Evolutionary conservation across 1,140 invertebrate genomes (phyloP).

Genomic region (Trichoplusia ni): DNA sequence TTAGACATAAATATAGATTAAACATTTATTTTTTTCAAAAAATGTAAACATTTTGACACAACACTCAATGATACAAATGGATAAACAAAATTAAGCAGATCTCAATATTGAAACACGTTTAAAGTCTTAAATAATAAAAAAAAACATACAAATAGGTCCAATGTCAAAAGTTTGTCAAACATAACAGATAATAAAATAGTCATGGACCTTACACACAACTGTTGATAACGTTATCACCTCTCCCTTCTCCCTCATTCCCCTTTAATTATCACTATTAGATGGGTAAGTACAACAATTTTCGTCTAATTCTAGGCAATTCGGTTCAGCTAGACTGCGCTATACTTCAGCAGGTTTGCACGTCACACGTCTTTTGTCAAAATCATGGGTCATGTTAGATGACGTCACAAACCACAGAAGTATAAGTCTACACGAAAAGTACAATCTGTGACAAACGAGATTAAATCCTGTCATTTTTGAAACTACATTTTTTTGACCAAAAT

Average conservation of each 20-base stretch:
- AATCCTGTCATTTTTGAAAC: too few relatives aligned
- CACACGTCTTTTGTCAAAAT: too few relatives aligned
- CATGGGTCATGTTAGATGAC: not conserved
- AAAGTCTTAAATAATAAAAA: slow-evolving; percentile 50
- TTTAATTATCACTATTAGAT: slow-evolving; percentile 63
- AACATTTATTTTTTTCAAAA: slow-evolving; percentile 8
- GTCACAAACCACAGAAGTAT: slow-evolving; percentile 2
- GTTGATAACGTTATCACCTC: slow-evolving; percentile 46
- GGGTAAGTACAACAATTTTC: slow-evolving; percentile 76
- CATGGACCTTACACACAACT: slow-evolving; percentile 56
- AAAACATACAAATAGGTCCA: slow-evolving; percentile 43
- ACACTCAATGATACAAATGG: slow-evolving; percentile 4
- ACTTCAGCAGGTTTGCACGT: not conserved
- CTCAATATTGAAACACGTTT: slow-evolving; percentile 51
- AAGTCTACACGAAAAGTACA: too few relatives aligned
- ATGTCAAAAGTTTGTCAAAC: slow-evolving; percentile 15
- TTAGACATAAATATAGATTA: slow-evolving; percentile 32
- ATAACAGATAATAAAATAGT: slow-evolving; percentile 26
- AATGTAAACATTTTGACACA: slow-evolving; percentile 23
- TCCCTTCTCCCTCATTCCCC: slow-evolving; percentile 60
- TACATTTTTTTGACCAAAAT: too few relatives aligned
- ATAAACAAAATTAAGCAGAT: slow-evolving; percentile 33
- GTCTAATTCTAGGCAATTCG: slow-evolving; percentile 75
- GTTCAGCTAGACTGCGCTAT: slow-evolving; percentile 45
- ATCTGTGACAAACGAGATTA: too few relatives aligned